phyloP scores from a whole-genome alignment of 2,113 vertebrate genomes.

The Leptobrachium ailaonicum region DNA sequence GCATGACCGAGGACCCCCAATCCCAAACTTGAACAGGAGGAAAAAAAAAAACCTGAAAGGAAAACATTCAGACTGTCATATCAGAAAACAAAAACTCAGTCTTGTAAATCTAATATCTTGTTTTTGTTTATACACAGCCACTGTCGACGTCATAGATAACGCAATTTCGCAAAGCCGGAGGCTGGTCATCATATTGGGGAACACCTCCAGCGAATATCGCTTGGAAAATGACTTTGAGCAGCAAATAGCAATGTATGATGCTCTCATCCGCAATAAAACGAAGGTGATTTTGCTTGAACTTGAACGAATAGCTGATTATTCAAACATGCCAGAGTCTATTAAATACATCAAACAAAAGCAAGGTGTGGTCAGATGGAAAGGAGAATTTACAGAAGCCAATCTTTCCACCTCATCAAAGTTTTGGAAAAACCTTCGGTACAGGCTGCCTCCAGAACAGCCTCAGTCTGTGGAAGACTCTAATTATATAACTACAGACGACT shows the following conservation, averaged over 20 bases:
- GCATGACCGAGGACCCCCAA: no score
- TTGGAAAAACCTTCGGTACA: slow-evolving; percentile 87
- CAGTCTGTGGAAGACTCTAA: not conserved
- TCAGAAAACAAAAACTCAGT: no score
- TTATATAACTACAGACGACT: slow-evolving; percentile 2
- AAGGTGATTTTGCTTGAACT: slow-evolving; percentile 88
- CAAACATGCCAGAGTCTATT: slow-evolving; percentile 82
- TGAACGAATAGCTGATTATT: slow-evolving; percentile 76
- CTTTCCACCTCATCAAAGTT: slow-evolving; percentile 71
- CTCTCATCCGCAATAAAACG: slow-evolving; percentile 76
- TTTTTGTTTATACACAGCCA: slow-evolving; percentile 57
- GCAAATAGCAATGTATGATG: slow-evolving; percentile 75
- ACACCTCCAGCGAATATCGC: slow-evolving; percentile 53
- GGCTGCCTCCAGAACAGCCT: slow-evolving; percentile 73
- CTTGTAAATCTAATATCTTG: no score
- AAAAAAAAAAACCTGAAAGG: no score
- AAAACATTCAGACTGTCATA: no score
- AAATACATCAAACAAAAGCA: slow-evolving; percentile 82
- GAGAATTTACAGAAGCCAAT: slow-evolving; percentile 56
- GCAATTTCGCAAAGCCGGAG: slow-evolving; percentile 79
- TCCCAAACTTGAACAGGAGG: no score
- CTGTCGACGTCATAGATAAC: slow-evolving; percentile 62
- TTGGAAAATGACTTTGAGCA: slow-evolving; percentile 71
- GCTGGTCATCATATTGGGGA: slow-evolving; percentile 79
- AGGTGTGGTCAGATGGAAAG: slow-evolving; percentile 79